Conservation (phyloP, 2,113 vertebrate genomes). For the Struthio camelus region DNA sequence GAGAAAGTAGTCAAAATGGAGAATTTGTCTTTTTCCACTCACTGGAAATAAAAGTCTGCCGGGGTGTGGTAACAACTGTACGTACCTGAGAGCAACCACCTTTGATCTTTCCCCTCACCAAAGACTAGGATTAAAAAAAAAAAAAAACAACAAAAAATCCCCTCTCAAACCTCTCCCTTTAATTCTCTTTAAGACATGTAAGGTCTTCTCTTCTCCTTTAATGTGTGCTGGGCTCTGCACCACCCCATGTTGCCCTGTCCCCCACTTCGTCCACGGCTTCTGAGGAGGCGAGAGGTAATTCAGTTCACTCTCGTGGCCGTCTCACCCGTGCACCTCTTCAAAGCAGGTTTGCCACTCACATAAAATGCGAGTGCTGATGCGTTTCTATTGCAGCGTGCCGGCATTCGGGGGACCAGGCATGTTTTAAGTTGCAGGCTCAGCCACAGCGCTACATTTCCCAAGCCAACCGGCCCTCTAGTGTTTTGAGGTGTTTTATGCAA, state of each 20-base stretch:
- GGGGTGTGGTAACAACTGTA: background rate
- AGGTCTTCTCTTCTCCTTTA: background rate
- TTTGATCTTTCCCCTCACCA: background rate
- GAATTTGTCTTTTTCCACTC: background rate
- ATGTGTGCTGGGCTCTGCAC: background rate
- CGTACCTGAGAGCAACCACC: background rate
- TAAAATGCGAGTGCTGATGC: background rate
- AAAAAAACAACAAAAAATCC: background rate
- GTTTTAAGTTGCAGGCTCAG: background rate
- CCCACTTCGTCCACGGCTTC: background rate
- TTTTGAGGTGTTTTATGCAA: slow-evolving; percentile 13
- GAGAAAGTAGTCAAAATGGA: slow-evolving; percentile 1
- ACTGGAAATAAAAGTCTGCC: background rate
- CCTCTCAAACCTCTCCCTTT: background rate
- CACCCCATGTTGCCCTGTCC: background rate
- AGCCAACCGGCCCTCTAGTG: slow-evolving; percentile 24
- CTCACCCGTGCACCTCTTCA: background rate
- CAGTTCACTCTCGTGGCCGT: background rate
- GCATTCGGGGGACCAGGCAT: background rate
- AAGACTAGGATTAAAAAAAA: background rate
- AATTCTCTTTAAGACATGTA: background rate
- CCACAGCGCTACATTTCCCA: background rate
- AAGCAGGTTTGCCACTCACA: slow-evolving; percentile 24
- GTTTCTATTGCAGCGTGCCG: background rate
- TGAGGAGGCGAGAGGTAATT: background rate